Evolutionary conservation across 92 coral and sea anemone species (phyloP), one percentile per base, ranked within the genome.

Genomic region (Porites cylindrica): DNA sequence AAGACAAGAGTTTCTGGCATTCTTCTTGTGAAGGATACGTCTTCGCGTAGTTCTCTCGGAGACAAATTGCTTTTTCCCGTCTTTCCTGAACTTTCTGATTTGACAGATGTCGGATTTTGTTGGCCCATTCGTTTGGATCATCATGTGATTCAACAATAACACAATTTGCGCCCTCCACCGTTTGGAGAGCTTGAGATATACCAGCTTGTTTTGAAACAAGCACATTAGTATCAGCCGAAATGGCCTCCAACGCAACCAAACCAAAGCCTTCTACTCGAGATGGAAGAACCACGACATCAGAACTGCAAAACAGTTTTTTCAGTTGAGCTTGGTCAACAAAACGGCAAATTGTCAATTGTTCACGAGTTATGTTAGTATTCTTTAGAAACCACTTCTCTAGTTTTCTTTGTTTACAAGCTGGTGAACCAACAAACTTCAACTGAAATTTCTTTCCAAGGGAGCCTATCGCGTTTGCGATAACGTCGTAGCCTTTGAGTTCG

Each of bases 211-310:
- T 8, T 2, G 84, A 67, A 1, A 80, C 7, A 0, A 80, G 84
- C 1, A 80, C 76, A 0, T 75, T 75, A 10, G 17, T 16, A 0
- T 24, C 53, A 0, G 75, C 65, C 1, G 84, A 80, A 26, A 80
- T 51, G 0, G 76, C 84, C 6, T 80, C 84, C 8, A 80, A 18
- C 0, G 84, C 84, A 1, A 19, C 65, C 54, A 84, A 1, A 0
- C 88, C 88, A 62, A 84, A 84, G 2, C 64, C 82, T n/a, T 84
- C 88, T 7, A 8, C 82, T 0, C 88, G 81, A 0, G 88, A 84
- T 0, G 88, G 88, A n/a, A 76, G 66, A 10, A 32, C 84, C 16
- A 80, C 20, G 7, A 80, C 7, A 7, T 80, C 26, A 7, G 75
- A 12, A 5, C 14, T 16, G 0, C n/a, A 1, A 16, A 80, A 14